Base-by-base conservation (phyloP, 2,113 vertebrate species). In the Tautogolabrus adspersus region DNA sequence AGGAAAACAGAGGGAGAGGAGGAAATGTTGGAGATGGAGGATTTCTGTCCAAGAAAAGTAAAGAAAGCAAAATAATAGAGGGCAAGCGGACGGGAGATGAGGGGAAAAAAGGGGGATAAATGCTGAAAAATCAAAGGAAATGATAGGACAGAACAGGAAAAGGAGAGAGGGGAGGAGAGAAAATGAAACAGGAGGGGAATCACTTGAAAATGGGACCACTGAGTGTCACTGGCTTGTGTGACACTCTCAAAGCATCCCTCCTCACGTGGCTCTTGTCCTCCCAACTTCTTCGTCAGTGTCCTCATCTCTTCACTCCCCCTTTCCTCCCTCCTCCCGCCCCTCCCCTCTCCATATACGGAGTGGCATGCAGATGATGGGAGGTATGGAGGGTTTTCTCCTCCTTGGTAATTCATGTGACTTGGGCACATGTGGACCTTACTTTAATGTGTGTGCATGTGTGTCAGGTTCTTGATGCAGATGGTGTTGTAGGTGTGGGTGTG, bases 401-500 rank as follows among this genome's bases (percentile, higher is more conserved):
- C 47, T n/a, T 38, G 79, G 22, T 66, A 59, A 83, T 72, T 19
- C 72, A 78, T 8, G 23, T 52, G 60, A 70, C 40, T 15, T 30
- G 66, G 40, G 55, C 52, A 26, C 26, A 72, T 62, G 57, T 82
- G 72, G 16, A 30, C 63, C 51, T 68, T 47, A 66, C 60, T 72
- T 52, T 21, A 26, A 67, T 72, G 30, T 54, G 56, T 52, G 64
- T 21, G 16, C 7, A 8, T 49, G 55, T 64, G 67, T 80, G 51
- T 81, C 58, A 58, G 64, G 51, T 51, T 56, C 63, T 73, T 83
- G 59, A 72, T 83, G 71, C 73, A 81, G 80, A 83, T 77, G 37
- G 75, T 77, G 71, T 75, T 59, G 7, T 75, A 11, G 15, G 61
- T 61, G 66, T 71, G 66, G 58, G 63, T 22, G 44, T 64, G 42